Base-by-base conservation (phyloP, 2,113 vertebrate genomes). In the Tupaia tana region DNA sequence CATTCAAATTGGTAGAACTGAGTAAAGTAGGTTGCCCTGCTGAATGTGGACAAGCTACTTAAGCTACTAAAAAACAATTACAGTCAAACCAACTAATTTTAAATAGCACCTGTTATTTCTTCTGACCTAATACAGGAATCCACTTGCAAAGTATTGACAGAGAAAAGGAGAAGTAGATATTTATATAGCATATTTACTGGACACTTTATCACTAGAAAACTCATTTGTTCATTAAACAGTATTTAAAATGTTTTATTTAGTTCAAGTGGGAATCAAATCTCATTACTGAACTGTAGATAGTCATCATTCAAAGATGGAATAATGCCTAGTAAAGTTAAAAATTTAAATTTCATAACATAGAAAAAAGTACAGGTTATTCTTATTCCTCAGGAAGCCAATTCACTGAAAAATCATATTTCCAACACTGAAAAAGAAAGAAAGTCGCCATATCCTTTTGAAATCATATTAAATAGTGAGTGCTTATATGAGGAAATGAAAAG, bases 191-290 rank as follows among this genome's bases (percentile, higher is more conserved):
- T 16, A 69, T 94, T 92, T 95, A 3, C 66, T 79, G 71, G 58
- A 16, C 89, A 83, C 82, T 18, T 92, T 24, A 58, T 73, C 66
- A 56, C 29, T 90, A 81, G 71, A 81, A 91, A 88, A 43, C 75
- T 92, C 31, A 58, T 54, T 87, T 90, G 58, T 86, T 90, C 86
- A 82, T 78, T 73, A 86, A 43, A 52, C 16, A 83, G 86, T 56
- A 83, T 83, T 95, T 95, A 92, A 86, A 83, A 78, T 82, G 67
- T 67, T 94, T 89, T 81, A 31, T 70, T 94, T 86, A 70, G 18
- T 31, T n/a, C 11, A 12, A 82, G 22, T 86, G 79, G 43, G 63
- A 92, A 27, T 86, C 85, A 86, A 69, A 80, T 94, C 69, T 64
- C 27, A 80, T 80, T 94, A 92, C 31, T 86, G 77, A 86, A 78